Base-by-base conservation (phyloP, 2,888 invertebrate genomes). In the Bugula neritina region DNA sequence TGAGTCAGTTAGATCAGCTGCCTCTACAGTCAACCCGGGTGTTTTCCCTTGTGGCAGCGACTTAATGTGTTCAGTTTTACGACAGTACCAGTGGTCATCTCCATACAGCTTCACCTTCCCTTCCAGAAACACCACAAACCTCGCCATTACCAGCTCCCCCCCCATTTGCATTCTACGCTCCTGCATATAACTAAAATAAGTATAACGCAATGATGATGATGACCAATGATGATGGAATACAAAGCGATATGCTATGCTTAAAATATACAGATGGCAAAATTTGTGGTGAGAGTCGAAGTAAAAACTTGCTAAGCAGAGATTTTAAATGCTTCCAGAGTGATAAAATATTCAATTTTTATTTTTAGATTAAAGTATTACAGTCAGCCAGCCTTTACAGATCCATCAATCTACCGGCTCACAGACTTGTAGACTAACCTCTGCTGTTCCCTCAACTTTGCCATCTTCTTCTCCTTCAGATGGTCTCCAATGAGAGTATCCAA, bases 71-170 rank as follows among this genome's bases (percentile, higher is more conserved):
- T 35, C 52, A 13, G 35, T 43, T 25, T 2, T 13, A 3, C 43
- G 21, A 17, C 27, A 54, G 70, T 54, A 70, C 52, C 23, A 13
- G 17, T 70, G 43, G 13, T 43, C 52, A 54, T 54, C 54, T n/a
- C 52, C 70, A 52, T 70, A 52, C 2, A 70, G 70, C 29, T 70
- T 70, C 5, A 70, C 70, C 29, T 54, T 43, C 3, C 70, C 70
- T 10, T 70, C 31, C 54, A 43, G 23, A 23, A 23, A 17, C 10
- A 70, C 54, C 3, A 43, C 54, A 70, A 70, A 70, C 25, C 54
- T 2, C 10, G 69, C 73, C 27, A 71, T 27, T 54, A 10, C 35
- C n/a, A 35, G 25, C 29, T 72, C 69, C 31, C 63, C 63, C 31
- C 63, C 63, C 31, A 63, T 31, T 31, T 2, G 31, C 5, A 10